Conservation (phyloP, 1,140 invertebrate genomes). For the Cardiocondyla obscurior region DNA sequence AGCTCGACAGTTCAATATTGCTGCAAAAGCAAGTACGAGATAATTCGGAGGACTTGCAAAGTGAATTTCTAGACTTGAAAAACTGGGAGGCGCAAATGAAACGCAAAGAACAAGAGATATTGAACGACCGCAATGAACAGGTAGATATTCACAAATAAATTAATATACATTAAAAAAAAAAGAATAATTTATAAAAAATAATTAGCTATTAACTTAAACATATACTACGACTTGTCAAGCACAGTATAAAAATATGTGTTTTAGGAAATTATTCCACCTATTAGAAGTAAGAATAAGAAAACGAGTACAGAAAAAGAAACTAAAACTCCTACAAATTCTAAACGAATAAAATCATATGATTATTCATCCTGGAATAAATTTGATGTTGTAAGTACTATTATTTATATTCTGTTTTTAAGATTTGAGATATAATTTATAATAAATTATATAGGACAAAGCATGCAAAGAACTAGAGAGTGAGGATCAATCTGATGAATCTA, state of each 20-base stretch:
- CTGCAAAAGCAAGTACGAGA: conserved; percentile 89
- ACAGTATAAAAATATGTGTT: conserved; percentile 8
- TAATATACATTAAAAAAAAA: background rate
- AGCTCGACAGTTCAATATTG: conserved; percentile 82
- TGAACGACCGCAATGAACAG: conserved; percentile 60
- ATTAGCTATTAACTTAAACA: no score
- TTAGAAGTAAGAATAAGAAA: conserved; percentile 81
- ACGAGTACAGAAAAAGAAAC: conserved; percentile 69
- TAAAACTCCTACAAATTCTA: conserved; percentile 70
- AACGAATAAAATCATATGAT: conserved; percentile 85
- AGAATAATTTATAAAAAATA: background rate
- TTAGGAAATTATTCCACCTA: conserved; percentile 84
- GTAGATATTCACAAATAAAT: conserved; percentile 56
- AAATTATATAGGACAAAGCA: conserved; percentile 86
- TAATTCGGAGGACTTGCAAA: conserved; percentile 89
- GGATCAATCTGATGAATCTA: conserved; percentile 83
- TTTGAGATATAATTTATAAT: background rate
- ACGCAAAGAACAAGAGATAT: conserved; percentile 88
- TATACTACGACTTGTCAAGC: no score
- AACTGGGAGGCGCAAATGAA: conserved; percentile 94
- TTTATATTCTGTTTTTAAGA: conserved; percentile 18
- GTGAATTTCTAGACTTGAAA: conserved; percentile 90
- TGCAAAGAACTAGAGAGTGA: conserved; percentile 88
- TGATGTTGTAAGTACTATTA: conserved; percentile 87
- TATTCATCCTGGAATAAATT: conserved; percentile 92